phyloP scores from a whole-genome alignment of 2,888 invertebrate genomes.

The Agonopterix arenella region DNA sequence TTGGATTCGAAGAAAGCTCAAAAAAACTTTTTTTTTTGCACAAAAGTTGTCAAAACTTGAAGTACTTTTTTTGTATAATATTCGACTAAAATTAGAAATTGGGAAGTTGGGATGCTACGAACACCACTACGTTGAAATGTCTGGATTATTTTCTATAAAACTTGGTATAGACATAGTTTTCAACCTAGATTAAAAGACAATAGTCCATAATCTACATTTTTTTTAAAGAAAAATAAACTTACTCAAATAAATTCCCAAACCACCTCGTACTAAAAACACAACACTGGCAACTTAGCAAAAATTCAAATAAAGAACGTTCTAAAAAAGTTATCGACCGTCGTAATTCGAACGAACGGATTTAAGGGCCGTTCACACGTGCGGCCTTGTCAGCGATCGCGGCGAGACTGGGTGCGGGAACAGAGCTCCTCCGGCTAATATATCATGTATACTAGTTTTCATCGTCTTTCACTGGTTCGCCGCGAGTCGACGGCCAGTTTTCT shows the following conservation, averaged over 20 bases:
- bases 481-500: constrained; percentile 55
- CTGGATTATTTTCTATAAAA: too few species aligned
- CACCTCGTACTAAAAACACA: constrained; percentile 32
- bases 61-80: too few species aligned
- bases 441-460: constrained; percentile 67
- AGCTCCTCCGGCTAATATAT: constrained; percentile 56
- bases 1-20: too few species aligned
- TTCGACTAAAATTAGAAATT: too few species aligned
- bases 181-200: too few species aligned
- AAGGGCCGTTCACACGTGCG: constrained; percentile 24
- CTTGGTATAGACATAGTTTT: too few species aligned
- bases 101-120: too few species aligned
- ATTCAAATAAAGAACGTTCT: constrained; percentile 21
- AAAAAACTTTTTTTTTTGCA: too few species aligned
- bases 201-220: too few species aligned
- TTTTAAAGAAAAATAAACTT: constrained; percentile 21
- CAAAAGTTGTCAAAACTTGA: too few species aligned
- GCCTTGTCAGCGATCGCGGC: constrained; percentile 32
- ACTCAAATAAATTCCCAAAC: constrained; percentile 42
- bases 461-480: constrained; percentile 64
- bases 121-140: too few species aligned
- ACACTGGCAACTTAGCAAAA: constrained; percentile 20
- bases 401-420: constrained; percentile 37
- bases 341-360: constrained; percentile 4
- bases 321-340: constrained; percentile 13